These are phyloP conservation scores for Lepidotrigona ventralis DNA, from an alignment of 1,140 invertebrate genomes.

Conservation along the genomic window DNA sequence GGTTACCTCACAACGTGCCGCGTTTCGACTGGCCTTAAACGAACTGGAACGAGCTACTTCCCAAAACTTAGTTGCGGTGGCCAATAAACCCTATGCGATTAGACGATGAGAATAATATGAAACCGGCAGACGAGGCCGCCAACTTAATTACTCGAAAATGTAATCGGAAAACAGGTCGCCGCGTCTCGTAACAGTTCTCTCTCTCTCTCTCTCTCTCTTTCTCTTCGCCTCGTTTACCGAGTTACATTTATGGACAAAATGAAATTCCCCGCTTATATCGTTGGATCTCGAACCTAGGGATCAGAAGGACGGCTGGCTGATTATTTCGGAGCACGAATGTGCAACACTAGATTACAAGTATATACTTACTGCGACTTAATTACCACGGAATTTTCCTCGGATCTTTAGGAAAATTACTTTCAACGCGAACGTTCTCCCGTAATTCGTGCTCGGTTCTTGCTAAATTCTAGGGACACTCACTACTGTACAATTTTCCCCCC, in stretches of 20 bases:
- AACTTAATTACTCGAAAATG: slow-evolving; percentile 33
- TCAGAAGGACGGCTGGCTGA: not conserved
- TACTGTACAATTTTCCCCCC: no score
- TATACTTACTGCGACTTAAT: not conserved
- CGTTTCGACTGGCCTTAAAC: slow-evolving; percentile 9
- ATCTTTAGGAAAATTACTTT: not conserved
- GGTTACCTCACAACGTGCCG: slow-evolving; percentile 1
- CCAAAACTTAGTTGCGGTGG: slow-evolving; percentile 1
- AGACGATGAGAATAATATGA: slow-evolving; percentile 5
- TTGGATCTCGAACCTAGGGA: not conserved
- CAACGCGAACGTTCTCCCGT: not conserved
- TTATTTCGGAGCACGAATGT: slow-evolving; percentile 16
- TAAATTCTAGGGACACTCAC: no score
- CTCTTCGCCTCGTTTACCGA: not conserved
- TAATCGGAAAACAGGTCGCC: slow-evolving; percentile 25
- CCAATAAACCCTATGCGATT: slow-evolving; percentile 21
- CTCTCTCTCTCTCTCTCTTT: not conserved
- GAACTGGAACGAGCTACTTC: slow-evolving; percentile 21
- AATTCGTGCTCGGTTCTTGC: no score
- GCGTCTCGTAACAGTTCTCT: not conserved
- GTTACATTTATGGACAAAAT: slow-evolving; percentile 45
- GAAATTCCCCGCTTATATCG: not conserved
- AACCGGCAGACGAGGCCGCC: slow-evolving; percentile 13
- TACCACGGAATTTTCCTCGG: not conserved
- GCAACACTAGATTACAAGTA: slow-evolving; percentile 2